Percentiles rank a stretch among this genome's conserved stretches.
phyloP scores from a whole-genome alignment of 2,888 invertebrate genomes.

The Anarsia innoxiella region DNA sequence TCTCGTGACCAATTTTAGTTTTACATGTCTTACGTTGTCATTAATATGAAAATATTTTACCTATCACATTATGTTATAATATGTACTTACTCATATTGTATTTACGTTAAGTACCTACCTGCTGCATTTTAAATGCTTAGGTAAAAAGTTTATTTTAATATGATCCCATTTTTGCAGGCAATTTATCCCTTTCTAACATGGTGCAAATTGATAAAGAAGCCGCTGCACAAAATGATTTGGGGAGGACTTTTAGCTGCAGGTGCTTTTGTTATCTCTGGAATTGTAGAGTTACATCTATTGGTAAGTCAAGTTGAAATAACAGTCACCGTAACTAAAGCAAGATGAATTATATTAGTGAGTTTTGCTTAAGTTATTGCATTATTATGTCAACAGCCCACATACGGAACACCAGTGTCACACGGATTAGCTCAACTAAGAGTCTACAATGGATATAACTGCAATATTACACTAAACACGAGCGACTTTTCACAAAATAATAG shows the following conservation, averaged over 20 bases:
- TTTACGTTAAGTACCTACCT: too few relatives aligned
- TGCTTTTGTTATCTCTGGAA: constrained; percentile 91
- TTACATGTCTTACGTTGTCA: too few relatives aligned
- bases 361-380: constrained; percentile 4
- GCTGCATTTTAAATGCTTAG: too few relatives aligned
- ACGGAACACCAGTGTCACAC: constrained; percentile 72
- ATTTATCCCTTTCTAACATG: constrained; percentile 87
- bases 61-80: too few relatives aligned
- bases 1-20: too few relatives aligned
- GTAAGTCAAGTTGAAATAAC: constrained; percentile 42
- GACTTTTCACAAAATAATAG: constrained; percentile 25
- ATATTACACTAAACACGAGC: constrained; percentile 48
- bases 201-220: constrained; percentile 80
- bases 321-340: background rate
- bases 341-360: too few relatives aligned
- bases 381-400: constrained; percentile 67
- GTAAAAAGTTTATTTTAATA: background rate
- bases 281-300: constrained; percentile 87
- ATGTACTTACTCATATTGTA: background rate
- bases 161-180: constrained; percentile 51
- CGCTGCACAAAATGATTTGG: constrained; percentile 89
- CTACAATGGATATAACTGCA: constrained; percentile 80
- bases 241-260: constrained; percentile 91
- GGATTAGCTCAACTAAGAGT: constrained; percentile 80
- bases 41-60: too few relatives aligned